Conservation (phyloP, 2,113 vertebrate species). For the Triplophysa dalaica region DNA sequence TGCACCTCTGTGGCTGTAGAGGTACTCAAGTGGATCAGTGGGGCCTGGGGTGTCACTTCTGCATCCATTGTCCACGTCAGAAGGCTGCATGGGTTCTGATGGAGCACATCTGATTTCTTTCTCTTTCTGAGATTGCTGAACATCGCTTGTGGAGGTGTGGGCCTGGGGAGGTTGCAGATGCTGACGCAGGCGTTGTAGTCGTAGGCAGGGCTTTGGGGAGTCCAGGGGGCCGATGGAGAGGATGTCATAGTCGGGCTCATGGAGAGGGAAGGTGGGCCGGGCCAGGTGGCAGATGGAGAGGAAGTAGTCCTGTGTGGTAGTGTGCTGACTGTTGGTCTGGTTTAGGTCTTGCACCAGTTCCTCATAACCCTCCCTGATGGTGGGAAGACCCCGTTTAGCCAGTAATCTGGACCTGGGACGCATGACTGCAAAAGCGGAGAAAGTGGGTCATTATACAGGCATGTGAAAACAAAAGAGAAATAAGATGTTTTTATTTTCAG, state of each 20-base stretch:
- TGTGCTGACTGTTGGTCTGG: conserved; percentile 52
- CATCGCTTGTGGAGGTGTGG: not conserved
- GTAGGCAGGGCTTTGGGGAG: conserved; percentile 24
- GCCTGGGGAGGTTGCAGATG: conserved; percentile 16
- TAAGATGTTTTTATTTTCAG: too few species aligned
- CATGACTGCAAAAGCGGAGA: conserved; percentile 67
- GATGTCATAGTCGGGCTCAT: conserved; percentile 59
- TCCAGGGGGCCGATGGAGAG: conserved; percentile 51
- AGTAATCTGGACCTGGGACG: conserved; percentile 67
- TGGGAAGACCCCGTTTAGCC: conserved; percentile 70
- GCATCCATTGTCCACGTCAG: conserved; percentile 22
- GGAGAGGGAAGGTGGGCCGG: conserved; percentile 69
- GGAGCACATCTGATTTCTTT: conserved; percentile 3
- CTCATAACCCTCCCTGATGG: conserved; percentile 71
- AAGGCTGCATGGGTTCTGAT: conserved; percentile 7
- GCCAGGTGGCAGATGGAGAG: conserved; percentile 88
- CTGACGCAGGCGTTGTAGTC: conserved; percentile 41
- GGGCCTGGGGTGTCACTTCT: not conserved
- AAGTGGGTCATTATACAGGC: not conserved
- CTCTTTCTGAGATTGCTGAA: conserved; percentile 15
- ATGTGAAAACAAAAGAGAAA: too few species aligned
- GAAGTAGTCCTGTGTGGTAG: conserved; percentile 69
- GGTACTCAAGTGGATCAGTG: conserved; percentile 67
- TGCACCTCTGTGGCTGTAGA: conserved; percentile 60
- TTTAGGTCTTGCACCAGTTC: conserved; percentile 67